Conservation (phyloP, 2,888 invertebrate species). For the Callinectes sapidus region DNA sequence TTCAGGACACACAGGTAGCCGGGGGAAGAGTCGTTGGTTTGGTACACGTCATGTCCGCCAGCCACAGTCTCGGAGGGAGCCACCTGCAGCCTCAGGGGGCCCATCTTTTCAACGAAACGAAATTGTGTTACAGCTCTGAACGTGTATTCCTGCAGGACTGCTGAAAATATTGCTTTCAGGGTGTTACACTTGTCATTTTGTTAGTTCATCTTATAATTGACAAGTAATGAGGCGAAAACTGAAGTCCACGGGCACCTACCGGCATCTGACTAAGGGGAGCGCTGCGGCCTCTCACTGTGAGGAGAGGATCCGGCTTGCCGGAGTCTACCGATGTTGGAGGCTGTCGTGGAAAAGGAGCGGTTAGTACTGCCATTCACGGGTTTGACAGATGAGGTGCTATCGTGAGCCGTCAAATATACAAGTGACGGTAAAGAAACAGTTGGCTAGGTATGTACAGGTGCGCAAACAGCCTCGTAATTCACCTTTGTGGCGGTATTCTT, state of each 20-base stretch:
- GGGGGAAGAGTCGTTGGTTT: background rate
- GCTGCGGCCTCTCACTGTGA: background rate
- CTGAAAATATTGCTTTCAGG: background rate
- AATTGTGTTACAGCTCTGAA: background rate
- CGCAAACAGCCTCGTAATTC: background rate
- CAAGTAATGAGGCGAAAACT: background rate
- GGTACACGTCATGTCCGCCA: constrained; percentile 37
- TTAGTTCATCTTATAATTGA: background rate
- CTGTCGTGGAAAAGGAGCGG: background rate
- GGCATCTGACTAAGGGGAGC: background rate
- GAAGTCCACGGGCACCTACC: background rate
- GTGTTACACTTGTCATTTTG: background rate
- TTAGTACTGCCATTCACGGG: background rate
- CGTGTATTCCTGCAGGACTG: background rate
- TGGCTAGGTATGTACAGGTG: background rate
- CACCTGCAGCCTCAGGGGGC: background rate
- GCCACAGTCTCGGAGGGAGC: background rate
- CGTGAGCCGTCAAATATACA: background rate
- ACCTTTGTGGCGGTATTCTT: background rate
- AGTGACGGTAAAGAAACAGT: background rate
- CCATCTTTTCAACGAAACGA: background rate
- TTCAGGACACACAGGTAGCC: constrained; percentile 43
- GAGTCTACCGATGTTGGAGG: background rate
- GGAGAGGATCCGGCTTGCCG: background rate
- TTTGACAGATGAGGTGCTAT: background rate